phyloP scores from a whole-genome alignment of 37 sponge, comb jelly and placozoan species.

The Ephydatia muelleri region DNA sequence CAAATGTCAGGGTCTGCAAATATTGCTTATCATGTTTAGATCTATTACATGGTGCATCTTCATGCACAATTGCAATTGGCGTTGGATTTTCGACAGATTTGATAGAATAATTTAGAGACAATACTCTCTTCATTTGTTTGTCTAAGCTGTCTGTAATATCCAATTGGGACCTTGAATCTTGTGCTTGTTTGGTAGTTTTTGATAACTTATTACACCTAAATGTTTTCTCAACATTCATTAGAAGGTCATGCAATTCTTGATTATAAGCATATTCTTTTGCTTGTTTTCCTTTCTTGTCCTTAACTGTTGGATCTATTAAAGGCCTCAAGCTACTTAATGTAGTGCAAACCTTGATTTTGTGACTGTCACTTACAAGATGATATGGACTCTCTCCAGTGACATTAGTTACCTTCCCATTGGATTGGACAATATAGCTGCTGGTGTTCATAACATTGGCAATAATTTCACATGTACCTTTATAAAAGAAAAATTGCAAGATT shows the following conservation, averaged over 20 bases:
- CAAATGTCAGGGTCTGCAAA: slow-evolving; percentile 16
- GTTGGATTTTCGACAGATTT: background rate
- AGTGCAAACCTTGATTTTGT: background rate
- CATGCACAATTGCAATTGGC: background rate
- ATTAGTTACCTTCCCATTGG: slow-evolving; percentile 9
- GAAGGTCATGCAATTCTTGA: background rate
- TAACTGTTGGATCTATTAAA: background rate
- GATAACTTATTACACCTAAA: background rate
- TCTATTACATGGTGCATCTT: background rate
- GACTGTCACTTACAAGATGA: slow-evolving; percentile 41
- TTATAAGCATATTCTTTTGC: background rate
- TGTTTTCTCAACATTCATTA: background rate
- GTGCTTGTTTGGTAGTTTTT: background rate
- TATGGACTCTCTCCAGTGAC: slow-evolving; percentile 44
- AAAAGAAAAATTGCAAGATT: background rate
- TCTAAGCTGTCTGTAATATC: background rate
- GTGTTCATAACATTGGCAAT: background rate
- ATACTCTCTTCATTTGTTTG: background rate
- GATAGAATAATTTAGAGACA: background rate
- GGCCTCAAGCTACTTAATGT: slow-evolving; percentile 7
- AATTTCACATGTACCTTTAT: background rate
- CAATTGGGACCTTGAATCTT: background rate
- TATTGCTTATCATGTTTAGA: background rate
- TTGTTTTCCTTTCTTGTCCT: background rate
- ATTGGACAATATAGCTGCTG: background rate